These are phyloP conservation scores for Kryptolebias marmoratus DNA, from an alignment of 2,113 vertebrate species.

Conservation along the genomic window DNA sequence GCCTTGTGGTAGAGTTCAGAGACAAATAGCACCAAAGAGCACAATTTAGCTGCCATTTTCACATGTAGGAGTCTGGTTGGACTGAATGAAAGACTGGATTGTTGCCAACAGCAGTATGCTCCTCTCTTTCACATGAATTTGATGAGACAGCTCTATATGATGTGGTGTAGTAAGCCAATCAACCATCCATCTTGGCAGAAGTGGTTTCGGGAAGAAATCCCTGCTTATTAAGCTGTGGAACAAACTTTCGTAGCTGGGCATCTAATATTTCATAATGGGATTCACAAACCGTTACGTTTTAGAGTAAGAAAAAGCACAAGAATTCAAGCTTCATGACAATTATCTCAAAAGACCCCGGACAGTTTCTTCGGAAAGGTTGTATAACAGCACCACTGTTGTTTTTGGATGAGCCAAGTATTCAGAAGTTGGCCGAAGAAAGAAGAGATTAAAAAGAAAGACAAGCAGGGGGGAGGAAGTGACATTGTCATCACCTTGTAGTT, in stretches of 20 bases:
- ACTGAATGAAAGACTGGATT: conserved; percentile 59
- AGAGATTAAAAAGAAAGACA: conserved; percentile 16
- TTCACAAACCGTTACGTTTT: conserved; percentile 61
- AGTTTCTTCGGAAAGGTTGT: conserved; percentile 32
- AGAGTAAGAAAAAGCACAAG: conserved; percentile 65
- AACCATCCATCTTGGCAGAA: conserved; percentile 56
- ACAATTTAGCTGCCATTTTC: conserved; percentile 68
- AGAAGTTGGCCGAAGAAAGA: neutral
- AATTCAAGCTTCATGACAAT: conserved; percentile 33
- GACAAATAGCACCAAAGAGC: conserved; percentile 63
- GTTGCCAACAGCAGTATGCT: conserved; percentile 38
- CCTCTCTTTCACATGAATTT: conserved; percentile 50
- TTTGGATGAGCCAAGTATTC: conserved; percentile 35
- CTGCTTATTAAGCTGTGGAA: conserved; percentile 63
- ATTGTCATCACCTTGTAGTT: conserved; percentile 91
- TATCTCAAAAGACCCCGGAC: conserved; percentile 39
- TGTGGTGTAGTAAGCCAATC: conserved; percentile 38
- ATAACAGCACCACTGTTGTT: conserved; percentile 40
- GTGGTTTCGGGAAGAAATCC: conserved; percentile 69
- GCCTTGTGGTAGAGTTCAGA: conserved; percentile 57
- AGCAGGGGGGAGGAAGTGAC: conserved; percentile 9
- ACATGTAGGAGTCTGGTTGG: conserved; percentile 48
- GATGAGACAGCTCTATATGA: conserved; percentile 56
- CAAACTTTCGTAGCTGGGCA: conserved; percentile 58
- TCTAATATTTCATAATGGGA: conserved; percentile 69